Base-by-base conservation (phyloP, 2,888 invertebrate species). In the Agapetus fuscipes region DNA sequence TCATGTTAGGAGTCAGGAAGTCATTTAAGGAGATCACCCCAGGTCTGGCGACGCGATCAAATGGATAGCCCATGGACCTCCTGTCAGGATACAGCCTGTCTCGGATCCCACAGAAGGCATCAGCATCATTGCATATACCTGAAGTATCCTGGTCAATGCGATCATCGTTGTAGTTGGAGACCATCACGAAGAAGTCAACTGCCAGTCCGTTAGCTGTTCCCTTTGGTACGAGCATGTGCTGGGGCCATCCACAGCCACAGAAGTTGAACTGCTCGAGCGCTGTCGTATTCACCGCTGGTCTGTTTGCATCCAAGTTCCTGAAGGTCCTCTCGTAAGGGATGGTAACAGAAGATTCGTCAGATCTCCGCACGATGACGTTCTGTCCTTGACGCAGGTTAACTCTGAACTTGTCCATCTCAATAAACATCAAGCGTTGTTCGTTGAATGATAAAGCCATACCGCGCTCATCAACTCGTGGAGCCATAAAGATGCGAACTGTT, bases 321-420 rank as follows among this genome's bases (percentile, higher is more conserved):
- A 86, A 90, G 2, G 83, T 86, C 40, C 80, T 70, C 56, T 85
- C 86, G 57, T 82, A 86, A 1, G 87, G 86, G 54, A 87, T 83
- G 7, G 87, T 88, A 9, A 90, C 79, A 0, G 84, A 79, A 0
- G 89, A 88, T 34, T 84, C 77, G 1, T 61, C 57, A 3, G 86
- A 86, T 16, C 62, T 59, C 10, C 83, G 77, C 0, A 69, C 71
- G 34, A 89, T 68, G 0, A 70, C 74, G 54, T 82, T 85, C 45
- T 64, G 62, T 3, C 85, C 85, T 1, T 79, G 72, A 30, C 68
- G 68, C 39, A 88, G 33, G 16, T 26, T 40, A 9, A 49, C 39
- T 4, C 48, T 34, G 44, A 47, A 61, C 46, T 30, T 48, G 36
- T 44, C 54, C 43, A 61, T 51, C 48, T 62, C 62, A 30, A 59